A percentile compares a stretch with the other conserved stretches of the same genome.
phyloP scores from a whole-genome alignment of 2,113 vertebrate genomes.

The Marmota monax region DNA sequence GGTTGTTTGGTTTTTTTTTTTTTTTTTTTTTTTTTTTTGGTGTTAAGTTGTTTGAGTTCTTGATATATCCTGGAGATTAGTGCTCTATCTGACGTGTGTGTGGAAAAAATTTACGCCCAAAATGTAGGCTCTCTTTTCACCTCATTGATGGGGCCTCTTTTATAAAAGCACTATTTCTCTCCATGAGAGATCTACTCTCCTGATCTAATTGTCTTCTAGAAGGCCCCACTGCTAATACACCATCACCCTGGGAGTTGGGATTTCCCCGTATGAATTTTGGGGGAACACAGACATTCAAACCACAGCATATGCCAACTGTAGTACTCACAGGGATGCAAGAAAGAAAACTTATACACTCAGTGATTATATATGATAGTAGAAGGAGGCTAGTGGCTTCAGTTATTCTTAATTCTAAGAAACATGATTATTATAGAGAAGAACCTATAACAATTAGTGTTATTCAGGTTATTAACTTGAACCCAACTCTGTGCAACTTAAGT shows the following conservation, averaged over 20 bases:
- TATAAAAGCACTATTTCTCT: neutral
- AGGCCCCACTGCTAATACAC: neutral
- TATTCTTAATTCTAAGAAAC: constrained; percentile 49
- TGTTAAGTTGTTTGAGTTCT: too few species aligned
- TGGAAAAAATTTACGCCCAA: too few species aligned
- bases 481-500: neutral
- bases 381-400: neutral
- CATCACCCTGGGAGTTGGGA: neutral
- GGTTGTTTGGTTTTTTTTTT: too few species aligned
- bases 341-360: neutral
- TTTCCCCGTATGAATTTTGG: neutral
- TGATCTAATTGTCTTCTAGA: neutral
- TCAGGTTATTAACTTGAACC: constrained; percentile 29
- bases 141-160: neutral
- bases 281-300: neutral
- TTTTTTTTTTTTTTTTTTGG: too few species aligned
- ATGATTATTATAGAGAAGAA: constrained; percentile 20
- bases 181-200: neutral
- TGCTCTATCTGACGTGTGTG: too few species aligned
- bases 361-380: too few species aligned
- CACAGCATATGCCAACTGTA: neutral
- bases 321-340: neutral
- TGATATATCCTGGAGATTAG: too few species aligned
- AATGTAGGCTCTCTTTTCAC: too few species aligned
- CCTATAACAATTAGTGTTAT: neutral